phyloP scores from a whole-genome alignment of 2,113 vertebrate species.

The Pseudolaguvia tuberculata region DNA sequence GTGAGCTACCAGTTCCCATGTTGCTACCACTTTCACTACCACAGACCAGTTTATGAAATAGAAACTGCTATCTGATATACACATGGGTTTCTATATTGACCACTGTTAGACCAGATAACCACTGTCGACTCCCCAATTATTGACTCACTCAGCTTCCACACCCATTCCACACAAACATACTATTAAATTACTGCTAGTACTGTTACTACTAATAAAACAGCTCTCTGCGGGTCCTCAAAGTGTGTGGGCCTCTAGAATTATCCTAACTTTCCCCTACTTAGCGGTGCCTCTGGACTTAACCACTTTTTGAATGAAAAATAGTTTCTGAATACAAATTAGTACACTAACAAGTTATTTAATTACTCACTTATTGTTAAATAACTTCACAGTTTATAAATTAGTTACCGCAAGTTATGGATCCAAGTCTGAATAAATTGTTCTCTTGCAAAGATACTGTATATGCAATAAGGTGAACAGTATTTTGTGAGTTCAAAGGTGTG shows the following conservation, averaged over 20 bases:
- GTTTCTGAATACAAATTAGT: neutral
- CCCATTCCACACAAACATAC: neutral
- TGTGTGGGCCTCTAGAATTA: no score
- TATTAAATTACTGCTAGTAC: no score
- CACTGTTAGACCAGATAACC: no score
- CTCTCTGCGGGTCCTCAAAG: no score
- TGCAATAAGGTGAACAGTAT: slow-evolving; percentile 18
- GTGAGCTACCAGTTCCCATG: no score
- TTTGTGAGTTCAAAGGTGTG: slow-evolving; percentile 48
- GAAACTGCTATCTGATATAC: neutral
- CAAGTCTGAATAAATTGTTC: neutral
- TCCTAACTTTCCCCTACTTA: no score
- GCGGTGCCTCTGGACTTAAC: no score
- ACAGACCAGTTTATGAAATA: neutral
- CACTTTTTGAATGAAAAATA: neutral
- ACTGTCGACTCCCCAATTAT: neutral
- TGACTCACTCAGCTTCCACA: neutral
- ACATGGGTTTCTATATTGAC: no score
- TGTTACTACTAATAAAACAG: no score
- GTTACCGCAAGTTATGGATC: neutral
- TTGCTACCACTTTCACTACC: no score
- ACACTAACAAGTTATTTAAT: neutral
- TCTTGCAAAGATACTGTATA: slow-evolving; percentile 23
- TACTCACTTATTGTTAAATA: neutral
- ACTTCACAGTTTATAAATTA: neutral